Base-by-base conservation (phyloP, 2,113 vertebrate genomes). In the Hymenochirus boettgeri region DNA sequence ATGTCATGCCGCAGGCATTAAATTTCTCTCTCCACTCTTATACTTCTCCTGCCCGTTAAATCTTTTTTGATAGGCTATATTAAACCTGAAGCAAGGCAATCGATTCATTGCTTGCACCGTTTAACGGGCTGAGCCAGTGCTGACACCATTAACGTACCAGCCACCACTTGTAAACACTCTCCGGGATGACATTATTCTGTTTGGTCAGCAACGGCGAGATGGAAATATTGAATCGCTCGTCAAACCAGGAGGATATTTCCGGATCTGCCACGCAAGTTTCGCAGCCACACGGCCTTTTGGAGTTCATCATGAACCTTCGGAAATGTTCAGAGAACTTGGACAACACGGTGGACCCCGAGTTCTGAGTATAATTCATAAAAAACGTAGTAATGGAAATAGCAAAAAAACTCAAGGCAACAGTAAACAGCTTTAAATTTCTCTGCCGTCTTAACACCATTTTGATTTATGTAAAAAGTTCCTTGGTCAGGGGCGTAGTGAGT, bases 81-180 rank as follows among this genome's bases (percentile, higher is more conserved):
- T n/a, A n/a, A n/a, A n/a, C n/a, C n/a, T n/a, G n/a, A n/a, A n/a
- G n/a, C n/a, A n/a, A n/a, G n/a, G n/a, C n/a, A n/a, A n/a, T n/a
- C n/a, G n/a, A n/a, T n/a, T n/a, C n/a, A n/a, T n/a, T n/a, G n/a
- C n/a, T n/a, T n/a, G n/a, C n/a, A n/a, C n/a, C n/a, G n/a, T n/a
- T n/a, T n/a, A n/a, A n/a, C n/a, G n/a, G n/a, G n/a, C n/a, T n/a
- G n/a, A n/a, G n/a, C n/a, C n/a, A n/a, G n/a, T n/a, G n/a, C n/a
- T n/a, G n/a, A n/a, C n/a, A n/a, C 3, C 17, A 42, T n/a, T n/a
- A 37, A 81, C 88, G 85, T 74, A 99, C 96, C 92, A 89, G 83
- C 95, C 95, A 99, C 96, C 96, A 99, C 33, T 19, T 84, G 73
- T 89, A 95, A 50, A 86, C 91, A 12, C 90, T 88, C 0, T 93